A percentile compares a stretch with the other conserved stretches of the same genome.
These are phyloP conservation scores for Rhinolophus ferrumequinum DNA, from an alignment of 2,113 vertebrate genomes.

Conservation along the genomic window DNA sequence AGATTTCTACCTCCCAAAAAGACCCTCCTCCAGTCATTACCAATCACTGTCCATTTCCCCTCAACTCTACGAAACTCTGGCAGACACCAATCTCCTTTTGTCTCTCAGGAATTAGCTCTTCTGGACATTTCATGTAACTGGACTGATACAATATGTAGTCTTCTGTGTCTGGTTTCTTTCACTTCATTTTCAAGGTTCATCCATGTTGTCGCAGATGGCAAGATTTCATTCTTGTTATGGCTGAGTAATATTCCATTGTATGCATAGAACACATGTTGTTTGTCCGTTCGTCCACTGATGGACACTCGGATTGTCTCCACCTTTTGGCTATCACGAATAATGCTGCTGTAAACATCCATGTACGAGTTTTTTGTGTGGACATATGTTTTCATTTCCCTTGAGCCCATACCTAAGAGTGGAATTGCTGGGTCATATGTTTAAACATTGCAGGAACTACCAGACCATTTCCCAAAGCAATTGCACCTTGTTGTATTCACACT, in stretches of 20 bases:
- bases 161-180: background rate
- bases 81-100: background rate
- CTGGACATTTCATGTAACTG: background rate
- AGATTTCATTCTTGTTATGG: background rate
- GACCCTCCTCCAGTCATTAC: background rate
- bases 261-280: background rate
- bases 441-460: background rate
- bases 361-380: background rate
- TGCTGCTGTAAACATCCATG: background rate
- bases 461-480: background rate
- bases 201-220: too few species aligned
- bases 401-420: background rate
- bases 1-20: background rate
- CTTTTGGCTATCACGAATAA: background rate
- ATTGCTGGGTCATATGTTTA: background rate
- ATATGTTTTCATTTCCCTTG: background rate
- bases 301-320: background rate
- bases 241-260: background rate
- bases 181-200: fast-evolving
- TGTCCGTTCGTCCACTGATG: fast-evolving
- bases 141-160: background rate
- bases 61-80: too few species aligned
- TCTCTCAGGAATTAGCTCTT: fast-evolving
- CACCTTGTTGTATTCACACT: fast-evolving
- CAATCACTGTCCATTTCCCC: background rate